Conservation (phyloP, 1,140 invertebrate genomes). For the Platyscapa corneri region DNA sequence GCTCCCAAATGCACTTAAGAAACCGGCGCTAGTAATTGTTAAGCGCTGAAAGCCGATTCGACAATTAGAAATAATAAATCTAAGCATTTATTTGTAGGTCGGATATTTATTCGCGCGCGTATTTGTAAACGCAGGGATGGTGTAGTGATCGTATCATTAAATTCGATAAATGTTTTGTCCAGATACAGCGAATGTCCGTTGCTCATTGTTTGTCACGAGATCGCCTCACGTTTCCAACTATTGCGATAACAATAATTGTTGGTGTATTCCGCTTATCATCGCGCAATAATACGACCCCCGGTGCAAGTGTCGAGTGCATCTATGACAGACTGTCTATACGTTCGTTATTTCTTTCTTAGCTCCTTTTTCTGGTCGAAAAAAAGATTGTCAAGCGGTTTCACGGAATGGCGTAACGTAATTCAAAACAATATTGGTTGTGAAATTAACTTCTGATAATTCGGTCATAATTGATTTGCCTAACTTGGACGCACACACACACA, state of each 20-base stretch:
- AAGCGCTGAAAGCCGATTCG: too few relatives aligned
- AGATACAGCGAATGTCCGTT: not conserved
- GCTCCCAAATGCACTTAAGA: too few relatives aligned
- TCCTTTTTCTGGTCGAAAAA: not conserved
- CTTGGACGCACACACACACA: too few relatives aligned
- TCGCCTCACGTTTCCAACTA: not conserved
- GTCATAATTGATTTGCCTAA: not conserved
- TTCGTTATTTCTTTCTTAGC: not conserved
- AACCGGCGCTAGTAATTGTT: too few relatives aligned
- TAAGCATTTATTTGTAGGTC: too few relatives aligned
- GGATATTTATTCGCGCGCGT: not conserved
- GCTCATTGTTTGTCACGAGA: not conserved
- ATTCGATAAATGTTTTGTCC: slow-evolving; percentile 9
- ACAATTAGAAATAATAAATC: too few relatives aligned
- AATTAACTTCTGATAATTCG: not conserved
- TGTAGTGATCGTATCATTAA: not conserved
- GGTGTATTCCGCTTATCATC: not conserved
- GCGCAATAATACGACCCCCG: not conserved
- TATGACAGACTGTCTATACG: not conserved
- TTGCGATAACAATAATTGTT: slow-evolving; percentile 4
- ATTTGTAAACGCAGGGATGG: not conserved
- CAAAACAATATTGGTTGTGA: not conserved
- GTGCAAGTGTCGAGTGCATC: not conserved
- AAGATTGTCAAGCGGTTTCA: not conserved
- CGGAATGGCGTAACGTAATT: not conserved